phyloP scores from a whole-genome alignment of 1,140 invertebrate species.

The Aphelinus atriplicis region DNA sequence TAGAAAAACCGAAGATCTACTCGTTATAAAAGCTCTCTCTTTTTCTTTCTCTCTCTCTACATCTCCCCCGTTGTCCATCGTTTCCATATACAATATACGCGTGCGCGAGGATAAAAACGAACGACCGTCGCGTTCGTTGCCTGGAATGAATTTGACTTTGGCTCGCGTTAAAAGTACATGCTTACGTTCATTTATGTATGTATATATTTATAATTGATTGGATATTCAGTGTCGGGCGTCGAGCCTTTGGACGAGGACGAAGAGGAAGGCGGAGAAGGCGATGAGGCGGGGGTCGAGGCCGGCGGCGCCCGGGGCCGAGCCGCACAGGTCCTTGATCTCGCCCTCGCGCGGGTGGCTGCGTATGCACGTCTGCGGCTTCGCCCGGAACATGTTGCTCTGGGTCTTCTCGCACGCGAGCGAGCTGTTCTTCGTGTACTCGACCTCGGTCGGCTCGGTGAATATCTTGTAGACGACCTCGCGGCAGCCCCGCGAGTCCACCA shows the following conservation, averaged over 20 bases:
- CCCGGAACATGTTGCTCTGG: slow-evolving; percentile 69
- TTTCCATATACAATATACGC: too few species aligned
- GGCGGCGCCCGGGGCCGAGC: slow-evolving; percentile 45
- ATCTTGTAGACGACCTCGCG: slow-evolving; percentile 50
- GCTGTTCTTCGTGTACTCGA: slow-evolving; percentile 70
- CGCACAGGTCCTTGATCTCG: slow-evolving; percentile 63
- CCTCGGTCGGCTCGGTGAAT: slow-evolving; percentile 71
- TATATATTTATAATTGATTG: neutral
- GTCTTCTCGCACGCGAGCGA: slow-evolving; percentile 74
- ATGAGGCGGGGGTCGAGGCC: slow-evolving; percentile 47
- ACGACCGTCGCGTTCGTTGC: slow-evolving; percentile 15
- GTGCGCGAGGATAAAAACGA: too few species aligned
- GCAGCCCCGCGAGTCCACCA: slow-evolving; percentile 78
- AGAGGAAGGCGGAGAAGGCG: slow-evolving; percentile 39
- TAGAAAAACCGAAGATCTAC: too few species aligned
- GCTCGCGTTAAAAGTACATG: slow-evolving; percentile 36
- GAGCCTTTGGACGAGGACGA: slow-evolving; percentile 2
- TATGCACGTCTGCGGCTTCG: slow-evolving; percentile 74
- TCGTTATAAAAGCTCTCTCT: too few species aligned
- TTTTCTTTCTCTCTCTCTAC: too few species aligned
- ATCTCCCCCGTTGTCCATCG: too few species aligned
- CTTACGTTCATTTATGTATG: too few species aligned
- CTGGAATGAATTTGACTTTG: slow-evolving; percentile 44
- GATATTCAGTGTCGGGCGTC: slow-evolving; percentile 4
- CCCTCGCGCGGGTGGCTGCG: slow-evolving; percentile 77